Evolutionary conservation across 2,113 vertebrate genomes (phyloP), one percentile per base, ranked within the genome.

Genomic region (Phaethornis superciliosus): DNA sequence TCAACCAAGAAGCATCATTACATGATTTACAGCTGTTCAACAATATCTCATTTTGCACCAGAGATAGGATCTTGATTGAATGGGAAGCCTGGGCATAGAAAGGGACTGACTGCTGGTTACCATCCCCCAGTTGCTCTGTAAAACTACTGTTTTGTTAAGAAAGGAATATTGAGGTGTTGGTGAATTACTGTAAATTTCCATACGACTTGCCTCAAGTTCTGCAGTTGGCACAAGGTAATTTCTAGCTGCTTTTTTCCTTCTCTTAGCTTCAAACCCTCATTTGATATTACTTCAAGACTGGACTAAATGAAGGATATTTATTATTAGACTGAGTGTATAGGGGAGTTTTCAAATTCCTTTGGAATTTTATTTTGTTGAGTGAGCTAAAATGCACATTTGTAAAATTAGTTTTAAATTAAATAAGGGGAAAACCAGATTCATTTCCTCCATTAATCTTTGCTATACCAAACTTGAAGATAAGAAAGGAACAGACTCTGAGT

Each of bases 161-260:
- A 58, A 51, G 6, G 9, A 90, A 46, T 83, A 30, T 15, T 54
- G 55, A 67, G 35, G n/a, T 81, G 49, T 56, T 93, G 78, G 32
- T 83, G 80, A 63, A 78, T 87, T 93, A 81, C 68, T 81, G 26
- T 58, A 32, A 54, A 40, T 89, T 96, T 96, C 82, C 67, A 49
- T 54, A 42, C 15, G 46, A 60, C 40, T 81, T 79, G 23, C 46
- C 71, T 91, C 67, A 60, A 35, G 56, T 79, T 68, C 49, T 81
- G 35, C 14, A 60, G 28, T 37, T 89, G 84, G 78, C 58, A 40
- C 12, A 30, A 63, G 23, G 40, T 52, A 7, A 13, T 71, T 89
- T 70, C 47, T 94, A 63, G 35, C 24, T 72, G 62, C 26, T 4
- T 9, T 51, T 55, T 37, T 32, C 32, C 11, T 9, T 4, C 13